phyloP scores from a whole-genome alignment of 2,113 vertebrate species.

The Polypterus senegalus region DNA sequence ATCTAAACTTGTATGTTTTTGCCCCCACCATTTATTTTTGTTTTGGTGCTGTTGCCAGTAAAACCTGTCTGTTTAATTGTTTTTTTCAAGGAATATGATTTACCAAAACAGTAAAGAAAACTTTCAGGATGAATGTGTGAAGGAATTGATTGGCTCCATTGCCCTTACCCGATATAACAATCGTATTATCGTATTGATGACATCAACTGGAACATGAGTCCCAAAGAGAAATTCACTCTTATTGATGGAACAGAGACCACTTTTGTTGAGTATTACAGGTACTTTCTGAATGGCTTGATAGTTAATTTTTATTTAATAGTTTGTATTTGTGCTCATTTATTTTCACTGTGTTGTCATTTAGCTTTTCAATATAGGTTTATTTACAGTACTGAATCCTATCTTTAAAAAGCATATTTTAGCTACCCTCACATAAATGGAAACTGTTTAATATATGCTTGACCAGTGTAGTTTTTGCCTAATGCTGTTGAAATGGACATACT shows the following conservation, averaged over 20 bases:
- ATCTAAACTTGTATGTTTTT: background rate
- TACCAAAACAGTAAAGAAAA: constrained; percentile 55
- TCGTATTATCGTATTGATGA: constrained; percentile 76
- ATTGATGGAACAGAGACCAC: constrained; percentile 59
- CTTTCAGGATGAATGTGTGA: constrained; percentile 75
- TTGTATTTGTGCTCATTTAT: too few species aligned
- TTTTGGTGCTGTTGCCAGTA: background rate
- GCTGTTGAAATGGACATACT: too few species aligned
- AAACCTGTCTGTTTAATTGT: background rate
- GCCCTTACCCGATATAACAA: constrained; percentile 92
- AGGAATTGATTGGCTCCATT: constrained; percentile 69
- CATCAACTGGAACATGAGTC: constrained; percentile 80
- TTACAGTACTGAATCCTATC: too few species aligned
- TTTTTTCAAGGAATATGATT: constrained; percentile 50
- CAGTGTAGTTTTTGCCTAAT: too few species aligned
- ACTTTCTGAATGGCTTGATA: background rate
- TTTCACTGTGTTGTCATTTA: too few species aligned
- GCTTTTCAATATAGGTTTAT: too few species aligned
- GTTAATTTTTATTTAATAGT: too few species aligned
- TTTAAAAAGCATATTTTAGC: too few species aligned
- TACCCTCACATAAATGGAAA: too few species aligned
- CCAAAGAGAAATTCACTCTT: constrained; percentile 70
- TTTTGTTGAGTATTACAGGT: constrained; percentile 90
- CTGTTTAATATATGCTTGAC: too few species aligned
- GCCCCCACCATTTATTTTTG: background rate